phyloP scores from a whole-genome alignment of 2,797 vertebrate species.

The Euthynnus affinis region DNA sequence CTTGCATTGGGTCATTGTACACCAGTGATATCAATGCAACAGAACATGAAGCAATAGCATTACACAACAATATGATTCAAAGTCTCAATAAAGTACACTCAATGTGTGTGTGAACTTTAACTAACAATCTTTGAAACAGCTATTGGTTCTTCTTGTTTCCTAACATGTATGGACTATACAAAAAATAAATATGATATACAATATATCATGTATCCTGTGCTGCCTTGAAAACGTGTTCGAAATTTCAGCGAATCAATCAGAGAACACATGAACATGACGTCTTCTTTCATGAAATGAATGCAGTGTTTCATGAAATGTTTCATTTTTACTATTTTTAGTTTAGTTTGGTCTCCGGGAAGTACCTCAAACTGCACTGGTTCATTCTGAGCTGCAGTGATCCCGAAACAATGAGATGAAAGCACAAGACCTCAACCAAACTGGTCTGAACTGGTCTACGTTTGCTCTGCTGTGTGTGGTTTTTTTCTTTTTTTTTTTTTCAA shows the following conservation, averaged over 20 bases:
- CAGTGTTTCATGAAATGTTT: not conserved
- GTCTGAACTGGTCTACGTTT: conserved; percentile 71
- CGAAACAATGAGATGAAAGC: conserved; percentile 78
- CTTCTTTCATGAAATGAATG: conserved; percentile 21
- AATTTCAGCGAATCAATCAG: not conserved
- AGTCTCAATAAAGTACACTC: conserved; percentile 10
- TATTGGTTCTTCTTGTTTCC: not conserved
- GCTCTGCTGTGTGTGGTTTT: conserved; percentile 6
- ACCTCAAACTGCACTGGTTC: not conserved
- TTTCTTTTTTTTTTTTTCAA: not conserved
- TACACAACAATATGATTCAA: conserved; percentile 27
- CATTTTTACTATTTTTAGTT: not conserved
- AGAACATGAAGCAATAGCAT: conserved; percentile 15
- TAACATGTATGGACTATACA: not conserved
- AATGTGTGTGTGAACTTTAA: not conserved
- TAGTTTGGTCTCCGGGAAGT: not conserved
- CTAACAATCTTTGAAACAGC: not conserved
- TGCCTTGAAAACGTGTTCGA: not conserved
- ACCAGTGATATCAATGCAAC: conserved; percentile 7
- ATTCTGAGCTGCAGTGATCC: conserved; percentile 26
- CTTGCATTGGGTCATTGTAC: conserved; percentile 16
- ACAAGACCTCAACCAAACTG: conserved; percentile 47
- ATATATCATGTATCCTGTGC: too few relatives aligned
- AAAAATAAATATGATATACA: too few relatives aligned
- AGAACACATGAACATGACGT: not conserved